Conservation (phyloP, 2,888 invertebrate species). For the Apocheima hispidaria region DNA sequence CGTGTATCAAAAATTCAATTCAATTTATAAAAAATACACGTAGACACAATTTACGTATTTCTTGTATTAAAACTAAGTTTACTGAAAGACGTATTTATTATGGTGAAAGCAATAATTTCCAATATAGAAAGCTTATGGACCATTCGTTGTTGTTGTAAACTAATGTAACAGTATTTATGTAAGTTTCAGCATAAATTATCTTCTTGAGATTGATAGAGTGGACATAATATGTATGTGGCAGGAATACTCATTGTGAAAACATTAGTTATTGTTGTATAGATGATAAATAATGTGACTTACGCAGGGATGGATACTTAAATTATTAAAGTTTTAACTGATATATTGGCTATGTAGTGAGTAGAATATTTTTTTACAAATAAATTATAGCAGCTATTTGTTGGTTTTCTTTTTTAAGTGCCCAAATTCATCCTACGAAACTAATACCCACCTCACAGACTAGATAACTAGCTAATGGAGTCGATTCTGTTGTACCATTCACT, state of each 20-base stretch:
- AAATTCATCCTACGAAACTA: background rate
- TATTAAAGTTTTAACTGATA: constrained; percentile 87
- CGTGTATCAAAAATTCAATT: constrained; percentile 51
- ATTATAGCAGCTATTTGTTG: constrained; percentile 84
- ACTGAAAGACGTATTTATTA: constrained; percentile 55
- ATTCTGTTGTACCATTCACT: too few species aligned
- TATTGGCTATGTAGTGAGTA: constrained; percentile 89
- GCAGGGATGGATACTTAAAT: constrained; percentile 87
- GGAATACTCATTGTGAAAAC: constrained; percentile 84
- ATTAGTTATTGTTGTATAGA: constrained; percentile 85
- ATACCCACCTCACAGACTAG: background rate
- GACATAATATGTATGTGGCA: constrained; percentile 58
- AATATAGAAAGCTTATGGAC: constrained; percentile 78
- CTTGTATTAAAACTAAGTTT: constrained; percentile 50
- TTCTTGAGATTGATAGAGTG: constrained; percentile 68
- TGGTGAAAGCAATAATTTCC: constrained; percentile 68
- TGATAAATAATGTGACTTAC: constrained; percentile 86
- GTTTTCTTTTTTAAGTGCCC: constrained; percentile 48
- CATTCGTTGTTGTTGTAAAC: constrained; percentile 77
- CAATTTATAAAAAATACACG: constrained; percentile 45
- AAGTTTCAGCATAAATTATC: constrained; percentile 85
- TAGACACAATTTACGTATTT: constrained; percentile 53
- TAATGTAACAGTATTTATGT: constrained; percentile 63
- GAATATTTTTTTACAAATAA: constrained; percentile 91
- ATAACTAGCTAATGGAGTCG: too few species aligned